Evolutionary conservation across 2,888 invertebrate genomes (phyloP), one percentile per base, ranked within the genome.

Genomic region (Spilarctia lutea): DNA sequence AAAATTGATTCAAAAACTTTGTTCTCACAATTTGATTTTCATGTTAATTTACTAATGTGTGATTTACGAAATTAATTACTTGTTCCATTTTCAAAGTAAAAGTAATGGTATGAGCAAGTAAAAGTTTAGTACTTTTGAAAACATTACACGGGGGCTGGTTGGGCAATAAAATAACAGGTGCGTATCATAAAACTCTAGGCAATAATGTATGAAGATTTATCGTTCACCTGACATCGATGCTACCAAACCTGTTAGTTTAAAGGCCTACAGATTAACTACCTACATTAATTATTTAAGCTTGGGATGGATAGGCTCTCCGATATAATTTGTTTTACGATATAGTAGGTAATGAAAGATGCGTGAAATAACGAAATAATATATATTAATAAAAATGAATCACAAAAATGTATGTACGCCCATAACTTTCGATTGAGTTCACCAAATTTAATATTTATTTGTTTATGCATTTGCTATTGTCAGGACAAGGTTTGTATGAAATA

Each of bases 151-250:
- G 11, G 10, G 35, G 48, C 60, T 56, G 52, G 60, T 68, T 65
- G 45, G 35, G 67, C 66, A 73, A 75, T 77, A 77, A 77, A 75
- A 63, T 45, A 72, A 68, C 68, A 65, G 16, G 18, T 42, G 52
- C 65, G 69, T 74, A 52, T 30, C 68, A 69, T 76, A 76, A 77
- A 76, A 75, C 52, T 69, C 35, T 45, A 24, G 52, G 73, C 67
- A 63, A 73, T 79, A 79, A 75, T 66, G 68, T 73, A 73, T 56
- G 20, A 73, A 79, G 73, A 77, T 75, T 77, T 77, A 79, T 77
- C 27, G 65, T 75, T 63, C 35, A 77, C 71, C 71, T 73, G 66
- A 76, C 76, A 63, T 67, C 63, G 68, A 33, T 45, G 48, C 63
- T 67, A 63, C 66, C 70, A 66, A 65, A 65, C 71, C 56, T 71